Evolutionary conservation across 2,797 vertebrate species (phyloP).

Genomic region (Chelonia mydas): DNA sequence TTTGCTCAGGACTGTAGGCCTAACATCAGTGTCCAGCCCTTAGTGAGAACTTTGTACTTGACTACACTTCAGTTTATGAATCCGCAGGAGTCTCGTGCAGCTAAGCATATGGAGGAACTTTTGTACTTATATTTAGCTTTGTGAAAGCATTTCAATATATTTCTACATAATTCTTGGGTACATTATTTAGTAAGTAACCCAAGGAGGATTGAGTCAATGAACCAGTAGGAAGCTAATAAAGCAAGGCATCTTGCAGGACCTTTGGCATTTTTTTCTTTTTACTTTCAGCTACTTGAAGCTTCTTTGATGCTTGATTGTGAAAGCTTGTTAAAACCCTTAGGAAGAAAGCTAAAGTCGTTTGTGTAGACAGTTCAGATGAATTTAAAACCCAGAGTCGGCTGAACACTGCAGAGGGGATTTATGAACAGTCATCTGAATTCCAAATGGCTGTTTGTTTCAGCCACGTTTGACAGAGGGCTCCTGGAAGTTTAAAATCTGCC

Average conservation of each 20-base stretch:
- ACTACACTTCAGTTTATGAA: not conserved
- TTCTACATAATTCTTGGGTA: fast-evolving
- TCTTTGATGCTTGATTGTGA: not conserved
- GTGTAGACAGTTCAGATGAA: not conserved
- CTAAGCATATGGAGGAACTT: fast-evolving
- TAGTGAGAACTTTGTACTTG: not conserved
- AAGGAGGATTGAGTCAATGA: not conserved
- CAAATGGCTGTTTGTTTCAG: fast-evolving
- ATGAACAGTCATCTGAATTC: fast-evolving
- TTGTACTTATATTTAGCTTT: not conserved
- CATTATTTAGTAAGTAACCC: fast-evolving
- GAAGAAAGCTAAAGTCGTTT: not conserved
- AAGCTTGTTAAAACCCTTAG: fast-evolving
- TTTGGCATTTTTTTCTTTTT: not conserved
- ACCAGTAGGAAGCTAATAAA: not conserved
- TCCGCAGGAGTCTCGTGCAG: fast-evolving
- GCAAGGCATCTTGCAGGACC: not conserved
- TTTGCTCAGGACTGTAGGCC: fast-evolving
- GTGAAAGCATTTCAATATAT: too few species aligned
- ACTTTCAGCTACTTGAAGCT: not conserved
- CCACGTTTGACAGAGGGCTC: not conserved
- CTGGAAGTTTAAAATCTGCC: not conserved
- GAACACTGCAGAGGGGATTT: not conserved
- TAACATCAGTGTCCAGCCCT: not conserved
- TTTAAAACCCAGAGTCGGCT: fast-evolving